Conservation (phyloP, 2,113 vertebrate genomes). For the Ceyx melanurus region DNA sequence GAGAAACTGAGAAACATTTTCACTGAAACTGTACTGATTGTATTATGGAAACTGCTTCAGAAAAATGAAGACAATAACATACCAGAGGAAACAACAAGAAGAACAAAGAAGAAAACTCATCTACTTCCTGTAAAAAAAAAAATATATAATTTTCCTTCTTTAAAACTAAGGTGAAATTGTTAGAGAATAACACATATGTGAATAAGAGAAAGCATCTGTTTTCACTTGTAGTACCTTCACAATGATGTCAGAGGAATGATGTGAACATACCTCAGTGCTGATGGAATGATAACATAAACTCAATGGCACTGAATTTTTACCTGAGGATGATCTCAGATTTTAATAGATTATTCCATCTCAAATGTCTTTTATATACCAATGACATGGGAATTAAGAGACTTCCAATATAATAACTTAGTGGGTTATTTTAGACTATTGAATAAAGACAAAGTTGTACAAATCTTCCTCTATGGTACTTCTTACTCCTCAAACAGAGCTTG, state of each 20-base stretch:
- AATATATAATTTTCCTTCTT: background rate
- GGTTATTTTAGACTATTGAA: background rate
- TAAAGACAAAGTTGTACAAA: background rate
- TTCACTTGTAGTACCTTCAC: background rate
- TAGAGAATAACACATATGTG: background rate
- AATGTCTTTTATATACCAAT: background rate
- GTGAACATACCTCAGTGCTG: background rate
- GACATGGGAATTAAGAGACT: background rate
- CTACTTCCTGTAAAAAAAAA: background rate
- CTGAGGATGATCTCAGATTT: background rate
- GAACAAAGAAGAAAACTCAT: background rate
- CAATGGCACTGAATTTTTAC: background rate
- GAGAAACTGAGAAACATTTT: background rate
- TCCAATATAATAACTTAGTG: background rate
- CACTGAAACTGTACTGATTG: background rate
- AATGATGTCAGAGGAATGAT: background rate
- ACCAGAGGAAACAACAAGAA: background rate
- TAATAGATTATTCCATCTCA: background rate
- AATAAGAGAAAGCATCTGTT: background rate
- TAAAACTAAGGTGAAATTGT: background rate
- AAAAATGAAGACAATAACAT: background rate
- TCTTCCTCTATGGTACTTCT: background rate
- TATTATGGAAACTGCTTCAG: background rate
- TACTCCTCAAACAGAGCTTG: background rate
- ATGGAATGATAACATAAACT: background rate